These are phyloP conservation scores for Drosophila mojavensis DNA, from an alignment of 1,140 invertebrate species.

Conservation along the genomic window DNA sequence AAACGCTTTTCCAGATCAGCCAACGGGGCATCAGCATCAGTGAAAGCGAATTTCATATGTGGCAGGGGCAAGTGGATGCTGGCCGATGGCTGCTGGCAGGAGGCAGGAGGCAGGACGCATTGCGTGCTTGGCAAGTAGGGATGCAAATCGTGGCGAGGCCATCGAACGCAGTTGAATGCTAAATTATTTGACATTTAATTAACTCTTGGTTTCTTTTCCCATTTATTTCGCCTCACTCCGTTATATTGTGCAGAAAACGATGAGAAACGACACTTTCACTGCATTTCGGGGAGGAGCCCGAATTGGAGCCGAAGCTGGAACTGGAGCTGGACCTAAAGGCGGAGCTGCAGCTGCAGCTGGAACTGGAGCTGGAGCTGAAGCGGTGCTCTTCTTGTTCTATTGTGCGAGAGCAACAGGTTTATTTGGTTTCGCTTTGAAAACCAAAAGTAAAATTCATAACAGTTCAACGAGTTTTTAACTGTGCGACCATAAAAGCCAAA, in stretches of 20 bases:
- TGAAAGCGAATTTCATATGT: slow-evolving; percentile 78
- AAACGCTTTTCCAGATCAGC: slow-evolving; percentile 76
- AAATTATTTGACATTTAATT: slow-evolving; percentile 83
- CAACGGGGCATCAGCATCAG: slow-evolving; percentile 44
- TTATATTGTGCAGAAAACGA: slow-evolving; percentile 43
- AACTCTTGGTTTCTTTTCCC: slow-evolving; percentile 49
- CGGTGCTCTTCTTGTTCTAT: slow-evolving; percentile 64
- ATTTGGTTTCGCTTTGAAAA: slow-evolving; percentile 42
- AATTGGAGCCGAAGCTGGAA: slow-evolving; percentile 14
- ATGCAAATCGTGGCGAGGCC: slow-evolving; percentile 51
- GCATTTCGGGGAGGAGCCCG: slow-evolving; percentile 37
- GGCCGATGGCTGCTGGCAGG: slow-evolving; percentile 14
- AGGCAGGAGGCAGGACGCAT: slow-evolving; percentile 39
- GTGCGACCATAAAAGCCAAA: slow-evolving; percentile 54
- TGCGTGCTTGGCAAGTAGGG: slow-evolving; percentile 54
- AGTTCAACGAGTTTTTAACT: slow-evolving; percentile 60
- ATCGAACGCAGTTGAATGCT: slow-evolving; percentile 41
- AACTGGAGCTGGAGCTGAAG: slow-evolving; percentile 19
- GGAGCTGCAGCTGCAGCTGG: not conserved
- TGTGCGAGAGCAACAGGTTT: slow-evolving; percentile 68
- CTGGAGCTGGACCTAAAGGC: not conserved
- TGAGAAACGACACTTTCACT: slow-evolving; percentile 82
- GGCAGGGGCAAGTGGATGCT: slow-evolving; percentile 24
- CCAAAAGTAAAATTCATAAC: slow-evolving; percentile 70
- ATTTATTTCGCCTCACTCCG: slow-evolving; percentile 20